Conservation (phyloP, 2,888 invertebrate genomes). For the Stenolophus ochropezus region DNA sequence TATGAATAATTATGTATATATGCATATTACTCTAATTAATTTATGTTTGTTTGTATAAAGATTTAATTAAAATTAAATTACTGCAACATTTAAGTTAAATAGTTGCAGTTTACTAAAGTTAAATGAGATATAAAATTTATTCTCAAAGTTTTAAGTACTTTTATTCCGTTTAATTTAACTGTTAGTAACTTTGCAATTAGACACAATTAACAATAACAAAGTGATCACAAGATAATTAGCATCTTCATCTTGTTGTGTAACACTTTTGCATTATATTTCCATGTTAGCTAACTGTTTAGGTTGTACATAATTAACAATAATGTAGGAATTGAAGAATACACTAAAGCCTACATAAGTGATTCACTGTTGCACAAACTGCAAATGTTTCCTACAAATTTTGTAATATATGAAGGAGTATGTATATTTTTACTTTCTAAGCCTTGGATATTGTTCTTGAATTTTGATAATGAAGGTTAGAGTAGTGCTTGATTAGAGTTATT, state of each 20-base stretch:
- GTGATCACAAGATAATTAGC: slow-evolving; percentile 13
- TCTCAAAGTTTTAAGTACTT: background rate
- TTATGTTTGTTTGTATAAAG: background rate
- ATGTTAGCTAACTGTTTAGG: background rate
- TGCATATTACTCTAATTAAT: too few species aligned
- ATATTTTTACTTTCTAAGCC: background rate
- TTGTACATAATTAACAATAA: background rate
- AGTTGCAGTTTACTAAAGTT: background rate
- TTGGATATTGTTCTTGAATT: background rate
- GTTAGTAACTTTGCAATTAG: background rate
- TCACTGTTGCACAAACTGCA: background rate
- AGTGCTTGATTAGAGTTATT: background rate
- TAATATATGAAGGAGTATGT: background rate
- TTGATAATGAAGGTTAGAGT: background rate
- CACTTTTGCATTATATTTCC: background rate
- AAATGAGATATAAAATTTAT: background rate
- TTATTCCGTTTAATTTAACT: background rate
- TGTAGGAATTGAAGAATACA: background rate
- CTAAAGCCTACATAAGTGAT: background rate
- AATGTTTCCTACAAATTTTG: background rate
- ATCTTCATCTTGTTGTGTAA: slow-evolving; percentile 22
- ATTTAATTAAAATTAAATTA: background rate
- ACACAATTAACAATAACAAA: slow-evolving; percentile 22
- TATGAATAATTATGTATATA: too few species aligned
- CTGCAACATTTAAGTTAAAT: background rate